Evolutionary conservation across 2,888 invertebrate genomes (phyloP).

Genomic region (Arge pagana): DNA sequence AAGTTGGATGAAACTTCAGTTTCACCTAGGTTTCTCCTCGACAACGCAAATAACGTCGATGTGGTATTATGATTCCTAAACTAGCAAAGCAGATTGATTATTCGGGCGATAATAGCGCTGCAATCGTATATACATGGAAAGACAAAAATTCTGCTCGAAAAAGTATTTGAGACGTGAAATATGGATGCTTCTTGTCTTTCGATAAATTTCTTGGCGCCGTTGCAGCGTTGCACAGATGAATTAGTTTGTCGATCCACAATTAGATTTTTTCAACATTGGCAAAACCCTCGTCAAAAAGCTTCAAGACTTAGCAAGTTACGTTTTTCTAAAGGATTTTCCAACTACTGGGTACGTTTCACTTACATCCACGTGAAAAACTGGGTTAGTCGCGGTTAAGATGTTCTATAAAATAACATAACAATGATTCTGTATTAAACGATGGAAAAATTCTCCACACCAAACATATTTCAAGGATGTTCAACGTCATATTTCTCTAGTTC

Average conservation of each 20-base stretch:
- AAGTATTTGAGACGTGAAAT: too few relatives aligned
- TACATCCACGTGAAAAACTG: slow-evolving; percentile 59
- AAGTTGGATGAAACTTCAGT: too few relatives aligned
- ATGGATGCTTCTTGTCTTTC: too few relatives aligned
- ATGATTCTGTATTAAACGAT: slow-evolving; percentile 53
- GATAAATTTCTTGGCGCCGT: too few relatives aligned
- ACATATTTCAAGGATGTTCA: slow-evolving; percentile 13
- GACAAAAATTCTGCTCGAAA: too few relatives aligned
- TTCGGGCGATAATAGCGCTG: too few relatives aligned
- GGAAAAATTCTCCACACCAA: slow-evolving; percentile 27
- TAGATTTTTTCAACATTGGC: slow-evolving; percentile 13
- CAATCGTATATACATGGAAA: too few relatives aligned
- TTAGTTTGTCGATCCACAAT: slow-evolving; percentile 36
- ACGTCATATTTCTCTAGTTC: too few relatives aligned
- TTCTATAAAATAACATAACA: slow-evolving; percentile 58
- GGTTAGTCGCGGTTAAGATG: slow-evolving; percentile 59
- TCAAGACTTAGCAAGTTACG: slow-evolving; percentile 18
- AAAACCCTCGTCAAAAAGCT: slow-evolving; percentile 8
- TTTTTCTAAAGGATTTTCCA: slow-evolving; percentile 30
- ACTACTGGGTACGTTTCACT: slow-evolving; percentile 55
- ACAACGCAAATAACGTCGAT: too few relatives aligned
- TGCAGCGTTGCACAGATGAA: slow-evolving; percentile 49
- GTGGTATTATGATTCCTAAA: slow-evolving; percentile 7
- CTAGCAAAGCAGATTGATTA: slow-evolving; percentile 20
- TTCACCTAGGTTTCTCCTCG: too few relatives aligned